phyloP scores from a whole-genome alignment of 2,113 vertebrate species.

The Rhinoderma darwinii region DNA sequence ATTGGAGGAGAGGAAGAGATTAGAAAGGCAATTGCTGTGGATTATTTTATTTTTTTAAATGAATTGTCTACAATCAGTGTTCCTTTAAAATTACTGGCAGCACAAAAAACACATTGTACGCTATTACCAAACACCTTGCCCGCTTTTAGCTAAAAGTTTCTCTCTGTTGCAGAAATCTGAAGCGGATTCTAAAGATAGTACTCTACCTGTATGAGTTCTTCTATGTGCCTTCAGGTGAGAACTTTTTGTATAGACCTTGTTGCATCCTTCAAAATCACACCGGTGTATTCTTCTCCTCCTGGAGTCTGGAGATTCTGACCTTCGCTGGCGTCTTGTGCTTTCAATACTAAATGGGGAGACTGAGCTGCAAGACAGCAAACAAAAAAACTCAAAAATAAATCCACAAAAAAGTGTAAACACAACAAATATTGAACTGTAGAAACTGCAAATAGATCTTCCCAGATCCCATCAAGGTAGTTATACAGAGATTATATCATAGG shows the following conservation, averaged over 20 bases:
- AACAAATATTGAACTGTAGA: not conserved
- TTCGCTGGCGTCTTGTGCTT: conserved; percentile 93
- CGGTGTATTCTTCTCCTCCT: conserved; percentile 97
- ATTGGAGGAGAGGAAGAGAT: too few relatives aligned
- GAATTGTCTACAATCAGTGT: not conserved
- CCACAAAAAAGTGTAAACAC: not conserved
- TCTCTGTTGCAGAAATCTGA: not conserved
- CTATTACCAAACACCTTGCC: not conserved
- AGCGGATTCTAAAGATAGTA: not conserved
- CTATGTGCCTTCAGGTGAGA: conserved; percentile 98
- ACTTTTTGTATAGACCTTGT: conserved; percentile 99
- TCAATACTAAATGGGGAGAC: conserved; percentile 99
- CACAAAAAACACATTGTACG: not conserved
- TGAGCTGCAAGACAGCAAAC: conserved; percentile 78
- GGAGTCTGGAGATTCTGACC: conserved; percentile 96
- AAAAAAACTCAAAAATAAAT: conserved; percentile 29
- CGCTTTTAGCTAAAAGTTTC: not conserved
- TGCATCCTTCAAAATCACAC: conserved; percentile 99
- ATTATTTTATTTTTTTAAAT: too few relatives aligned
- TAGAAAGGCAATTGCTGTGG: too few relatives aligned
- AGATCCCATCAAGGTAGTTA: not conserved
- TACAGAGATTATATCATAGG: not conserved
- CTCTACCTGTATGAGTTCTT: conserved; percentile 93
- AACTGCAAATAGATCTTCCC: not conserved
- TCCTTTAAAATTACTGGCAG: not conserved